These are phyloP conservation scores for Lepus timidus DNA, from an alignment of 2,113 vertebrate species.

Conservation along the genomic window DNA sequence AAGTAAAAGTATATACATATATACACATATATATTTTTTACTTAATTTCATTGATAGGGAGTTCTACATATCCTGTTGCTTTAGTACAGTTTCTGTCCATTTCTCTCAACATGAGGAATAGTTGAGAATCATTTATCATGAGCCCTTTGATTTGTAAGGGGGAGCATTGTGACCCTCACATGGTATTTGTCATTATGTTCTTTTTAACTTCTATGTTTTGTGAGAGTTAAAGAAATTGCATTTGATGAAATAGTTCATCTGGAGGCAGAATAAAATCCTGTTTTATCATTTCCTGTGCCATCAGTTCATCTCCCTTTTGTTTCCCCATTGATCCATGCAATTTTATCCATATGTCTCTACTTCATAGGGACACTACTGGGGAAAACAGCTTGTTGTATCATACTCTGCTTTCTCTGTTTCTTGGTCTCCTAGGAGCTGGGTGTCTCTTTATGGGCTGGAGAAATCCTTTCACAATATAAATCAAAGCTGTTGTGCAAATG, in stretches of 20 bases:
- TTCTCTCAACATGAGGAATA: constrained; percentile 21
- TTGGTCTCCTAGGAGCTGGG: neutral
- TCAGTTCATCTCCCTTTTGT: neutral
- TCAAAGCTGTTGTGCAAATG: neutral
- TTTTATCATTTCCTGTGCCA: neutral
- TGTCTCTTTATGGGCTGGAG: neutral
- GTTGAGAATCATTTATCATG: neutral
- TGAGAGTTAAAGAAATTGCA: neutral
- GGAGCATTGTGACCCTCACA: neutral
- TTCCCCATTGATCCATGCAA: neutral
- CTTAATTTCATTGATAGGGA: constrained; percentile 9
- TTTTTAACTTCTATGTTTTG: neutral
- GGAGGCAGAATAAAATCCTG: neutral
- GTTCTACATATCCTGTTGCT: neutral
- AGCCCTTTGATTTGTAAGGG: neutral
- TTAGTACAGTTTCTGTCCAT: neutral
- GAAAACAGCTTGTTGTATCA: neutral
- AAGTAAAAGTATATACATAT: too few species aligned
- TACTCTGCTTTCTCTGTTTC: neutral
- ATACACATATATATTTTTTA: neutral
- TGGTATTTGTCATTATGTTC: neutral
- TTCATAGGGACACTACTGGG: neutral
- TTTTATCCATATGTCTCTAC: neutral
- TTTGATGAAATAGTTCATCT: neutral
- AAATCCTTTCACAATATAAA: neutral